Evolutionary conservation across 2,797 vertebrate species (phyloP), one percentile per base, ranked within the genome.

Genomic region (Echeneis naucrates): DNA sequence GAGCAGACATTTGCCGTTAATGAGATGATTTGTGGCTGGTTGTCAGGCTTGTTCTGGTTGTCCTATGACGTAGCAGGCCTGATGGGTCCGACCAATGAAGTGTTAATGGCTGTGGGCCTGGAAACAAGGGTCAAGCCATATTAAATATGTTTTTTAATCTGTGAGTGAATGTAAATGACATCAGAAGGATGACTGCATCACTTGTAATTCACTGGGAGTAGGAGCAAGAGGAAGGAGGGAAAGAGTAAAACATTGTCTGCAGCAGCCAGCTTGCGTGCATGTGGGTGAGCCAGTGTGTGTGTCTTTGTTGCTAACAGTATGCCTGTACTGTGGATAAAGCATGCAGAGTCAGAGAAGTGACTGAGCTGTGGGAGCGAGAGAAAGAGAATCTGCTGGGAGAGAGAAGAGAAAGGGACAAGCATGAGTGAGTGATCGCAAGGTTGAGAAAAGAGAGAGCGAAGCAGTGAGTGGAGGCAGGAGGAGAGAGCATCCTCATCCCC

Each of bases 321-420:
- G 68, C 72, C 76, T 67, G 73, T 77, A 68, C 68, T 80, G 78
- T 84, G 84, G 74, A 82, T 70, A 85, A 84, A 87, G 84, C 84
- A 61, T 68, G 80, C 83, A 4, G 83, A 89, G 76, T 90, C 83
- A 80, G 82, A 82, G 85, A 82, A 72, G 84, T 88, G 87, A 92
- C 88, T 86, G 81, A 83, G 88, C 88, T 71, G 54, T 13, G n/a
- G 69, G 67, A 59, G 47, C 1, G 21, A 75, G 38, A 12, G 70
- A 0, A 68, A 72, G 60, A 50, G 13, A 61, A 67, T 30, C 30
- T 30, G 30, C 30, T 30, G 59, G 61, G 70, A 65, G 60, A 37
- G 1, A 73, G 70, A 68, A 74, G 73, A 38, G 69, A 75, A 72
- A 82, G 67, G 80, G 81, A 55, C 40, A 63, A 55, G 57, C 67